Conservation (phyloP, 2,113 vertebrate species). For the Lutjanus erythropterus region DNA sequence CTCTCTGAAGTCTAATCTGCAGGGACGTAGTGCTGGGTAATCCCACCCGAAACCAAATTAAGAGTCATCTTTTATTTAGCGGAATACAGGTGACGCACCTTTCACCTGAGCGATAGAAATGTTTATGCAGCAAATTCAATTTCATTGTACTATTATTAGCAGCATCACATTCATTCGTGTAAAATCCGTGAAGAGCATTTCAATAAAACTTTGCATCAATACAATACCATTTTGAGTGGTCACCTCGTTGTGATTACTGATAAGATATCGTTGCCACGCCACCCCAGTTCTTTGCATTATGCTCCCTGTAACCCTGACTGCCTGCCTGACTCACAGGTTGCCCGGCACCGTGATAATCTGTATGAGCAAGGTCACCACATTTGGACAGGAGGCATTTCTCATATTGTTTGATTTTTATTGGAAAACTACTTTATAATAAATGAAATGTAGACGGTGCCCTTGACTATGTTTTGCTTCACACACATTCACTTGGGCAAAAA, state of each 20-base stretch:
- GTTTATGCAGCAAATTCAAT: slow-evolving; percentile 1
- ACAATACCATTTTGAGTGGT: neutral
- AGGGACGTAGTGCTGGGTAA: slow-evolving; percentile 56
- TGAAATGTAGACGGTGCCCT: neutral
- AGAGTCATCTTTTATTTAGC: slow-evolving; percentile 52
- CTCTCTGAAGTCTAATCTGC: slow-evolving; percentile 74
- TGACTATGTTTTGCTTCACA: neutral
- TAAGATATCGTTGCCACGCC: neutral
- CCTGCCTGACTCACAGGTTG: slow-evolving; percentile 23
- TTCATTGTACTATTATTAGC: neutral
- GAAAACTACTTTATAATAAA: neutral
- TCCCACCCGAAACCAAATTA: slow-evolving; percentile 50
- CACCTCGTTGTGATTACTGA: slow-evolving; percentile 10
- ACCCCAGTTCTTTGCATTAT: neutral
- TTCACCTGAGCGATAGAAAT: slow-evolving; percentile 14
- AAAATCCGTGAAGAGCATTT: neutral
- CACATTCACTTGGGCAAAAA: neutral
- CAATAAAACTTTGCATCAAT: neutral
- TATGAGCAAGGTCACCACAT: slow-evolving; percentile 3
- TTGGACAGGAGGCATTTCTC: neutral
- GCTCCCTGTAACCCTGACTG: slow-evolving; percentile 9
- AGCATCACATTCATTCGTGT: neutral
- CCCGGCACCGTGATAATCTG: neutral
- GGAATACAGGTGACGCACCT: slow-evolving; percentile 34
- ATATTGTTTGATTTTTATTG: neutral